Conservation (phyloP, 2,797 vertebrate genomes). For the Busarellus nigricollis region DNA sequence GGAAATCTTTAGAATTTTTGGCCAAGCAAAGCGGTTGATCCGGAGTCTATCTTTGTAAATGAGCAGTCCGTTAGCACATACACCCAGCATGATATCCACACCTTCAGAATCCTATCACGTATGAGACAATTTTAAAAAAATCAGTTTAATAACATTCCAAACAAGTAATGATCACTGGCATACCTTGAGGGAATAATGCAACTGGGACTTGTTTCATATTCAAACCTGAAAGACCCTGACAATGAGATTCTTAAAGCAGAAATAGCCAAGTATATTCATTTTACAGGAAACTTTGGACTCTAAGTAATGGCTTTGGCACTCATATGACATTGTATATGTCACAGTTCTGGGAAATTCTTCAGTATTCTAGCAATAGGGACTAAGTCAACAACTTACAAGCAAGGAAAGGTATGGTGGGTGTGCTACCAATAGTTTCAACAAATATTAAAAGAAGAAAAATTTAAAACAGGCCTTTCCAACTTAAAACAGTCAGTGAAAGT, state of each 20-base stretch:
- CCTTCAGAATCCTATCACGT: constrained; percentile 90
- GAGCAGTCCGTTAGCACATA: constrained; percentile 93
- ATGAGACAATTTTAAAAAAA: constrained; percentile 18
- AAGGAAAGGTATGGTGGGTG: background rate
- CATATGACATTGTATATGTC: background rate
- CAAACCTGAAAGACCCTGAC: background rate
- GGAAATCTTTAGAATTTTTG: constrained; percentile 98
- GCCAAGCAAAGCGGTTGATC: constrained; percentile 99
- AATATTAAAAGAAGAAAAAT: background rate
- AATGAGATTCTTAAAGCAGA: background rate
- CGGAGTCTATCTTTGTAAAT: constrained; percentile 97
- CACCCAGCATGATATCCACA: constrained; percentile 97
- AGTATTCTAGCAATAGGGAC: background rate
- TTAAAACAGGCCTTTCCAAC: background rate
- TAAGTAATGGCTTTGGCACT: background rate
- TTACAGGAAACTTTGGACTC: background rate
- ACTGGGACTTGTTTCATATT: background rate
- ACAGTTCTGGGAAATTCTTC: background rate
- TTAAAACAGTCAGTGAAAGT: background rate
- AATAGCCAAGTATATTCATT: background rate
- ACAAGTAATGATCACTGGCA: background rate
- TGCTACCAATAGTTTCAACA: background rate
- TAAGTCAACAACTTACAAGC: background rate
- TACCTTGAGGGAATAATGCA: background rate
- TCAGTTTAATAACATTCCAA: background rate